Evolutionary conservation across 1,140 invertebrate genomes (phyloP), one percentile per base, ranked within the genome.

Genomic region (Plectrocnemia conspersa): DNA sequence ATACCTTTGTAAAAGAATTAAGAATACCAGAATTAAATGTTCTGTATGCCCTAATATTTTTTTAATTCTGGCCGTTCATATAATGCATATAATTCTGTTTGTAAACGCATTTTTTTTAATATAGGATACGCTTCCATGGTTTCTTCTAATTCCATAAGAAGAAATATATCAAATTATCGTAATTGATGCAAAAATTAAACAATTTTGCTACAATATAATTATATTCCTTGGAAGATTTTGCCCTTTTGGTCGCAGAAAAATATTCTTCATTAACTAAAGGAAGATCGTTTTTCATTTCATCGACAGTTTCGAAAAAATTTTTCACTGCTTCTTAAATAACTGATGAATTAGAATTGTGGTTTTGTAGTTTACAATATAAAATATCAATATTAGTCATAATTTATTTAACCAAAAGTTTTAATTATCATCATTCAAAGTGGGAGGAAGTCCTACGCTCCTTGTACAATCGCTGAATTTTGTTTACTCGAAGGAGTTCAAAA

Each of bases 31-130:
- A 10, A 21, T 40, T n/a, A n/a, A 18, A 40, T 19, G 18, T 40
- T 40, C 10, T n/a, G 2, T 2, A 40, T 40, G 36, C 9, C 16
- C 15, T 7, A 3, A 7, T 40, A 40, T 3, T 19, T 40, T 40
- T 40, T 40, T 16, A 16, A 40, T 19, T 40, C 16, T 16, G 35
- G 35, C 13, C 5, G 13, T 36, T 36, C 35, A 36, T 36, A 36
- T 15, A 36, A 36, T 36, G 16, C 35, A 16, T 16, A 13, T 16
- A 36, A 15, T 36, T 36, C 35, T 4, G 35, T 36, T 7, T 7
- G 13, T 7, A 36, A 13, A 36, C 35, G 6, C 5, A n/a, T 4
- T 36, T 36, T 13, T n/a, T 36, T 16, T 5, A 36, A 13, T 13
- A 36, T 36, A 6, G 35, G 35, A 13, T 36, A 36, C 4, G 35